Evolutionary conservation across 2,888 invertebrate genomes (phyloP).

Genomic region (Bursaphelenchus okinawaensis): DNA sequence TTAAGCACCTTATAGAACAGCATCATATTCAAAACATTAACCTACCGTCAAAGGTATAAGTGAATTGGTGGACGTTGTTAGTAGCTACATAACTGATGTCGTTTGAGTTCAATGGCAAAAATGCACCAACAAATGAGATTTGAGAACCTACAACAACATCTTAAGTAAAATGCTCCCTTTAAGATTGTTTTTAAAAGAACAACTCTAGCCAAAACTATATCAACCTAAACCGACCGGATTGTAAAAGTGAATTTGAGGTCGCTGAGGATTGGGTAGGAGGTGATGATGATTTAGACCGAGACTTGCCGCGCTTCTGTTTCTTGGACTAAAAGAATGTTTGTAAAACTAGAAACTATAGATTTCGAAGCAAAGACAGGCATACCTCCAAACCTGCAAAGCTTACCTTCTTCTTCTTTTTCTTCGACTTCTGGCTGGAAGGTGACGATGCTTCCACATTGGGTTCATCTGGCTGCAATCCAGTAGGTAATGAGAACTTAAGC

Average conservation of each 20-base stretch:
- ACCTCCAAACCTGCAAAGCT: neutral
- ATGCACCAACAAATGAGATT: slow-evolving; percentile 5
- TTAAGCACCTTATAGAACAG: no score
- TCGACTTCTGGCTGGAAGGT: slow-evolving; percentile 1
- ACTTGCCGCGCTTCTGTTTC: slow-evolving; percentile 4
- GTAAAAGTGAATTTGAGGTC: neutral
- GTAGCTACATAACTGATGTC: neutral
- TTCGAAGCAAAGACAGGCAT: no score
- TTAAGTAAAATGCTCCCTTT: neutral
- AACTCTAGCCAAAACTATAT: neutral
- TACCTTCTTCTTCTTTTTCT: slow-evolving; percentile 11
- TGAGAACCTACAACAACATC: neutral
- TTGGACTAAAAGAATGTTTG: slow-evolving; percentile 10
- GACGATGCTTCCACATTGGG: neutral
- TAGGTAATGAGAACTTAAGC: neutral
- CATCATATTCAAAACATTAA: no score
- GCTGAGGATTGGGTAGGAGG: neutral
- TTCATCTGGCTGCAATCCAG: neutral
- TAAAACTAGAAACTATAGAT: no score
- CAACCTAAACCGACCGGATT: neutral
- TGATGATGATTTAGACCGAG: neutral
- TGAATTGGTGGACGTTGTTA: neutral
- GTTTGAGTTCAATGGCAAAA: neutral
- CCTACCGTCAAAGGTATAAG: neutral
- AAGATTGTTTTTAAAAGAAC: neutral